These are phyloP conservation scores for Prunella fulvescens DNA, from an alignment of 2,113 vertebrate genomes.

Conservation along the genomic window DNA sequence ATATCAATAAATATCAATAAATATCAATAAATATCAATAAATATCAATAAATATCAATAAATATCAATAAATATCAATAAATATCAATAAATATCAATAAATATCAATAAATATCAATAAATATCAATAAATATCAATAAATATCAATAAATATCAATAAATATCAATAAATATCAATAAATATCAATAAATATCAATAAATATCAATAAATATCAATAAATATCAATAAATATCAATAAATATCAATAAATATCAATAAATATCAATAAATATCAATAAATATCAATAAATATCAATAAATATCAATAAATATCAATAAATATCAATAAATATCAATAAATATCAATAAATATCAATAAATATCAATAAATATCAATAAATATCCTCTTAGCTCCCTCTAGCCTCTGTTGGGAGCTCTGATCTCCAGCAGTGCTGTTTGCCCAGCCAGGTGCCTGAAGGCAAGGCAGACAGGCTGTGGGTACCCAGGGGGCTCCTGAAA, in stretches of 20 bases:
- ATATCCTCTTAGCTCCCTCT: not conserved
- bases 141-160: not conserved
- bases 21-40: not conserved
- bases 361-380: not conserved
- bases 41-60: not conserved
- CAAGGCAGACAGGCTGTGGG: not conserved
- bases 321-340: not conserved
- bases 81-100: not conserved
- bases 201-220: not conserved
- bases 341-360: not conserved
- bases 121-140: not conserved
- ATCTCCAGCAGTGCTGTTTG: rapidly evolving
- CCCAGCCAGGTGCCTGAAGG: not conserved
- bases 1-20: not conserved
- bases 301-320: not conserved
- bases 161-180: not conserved
- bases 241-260: not conserved
- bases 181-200: not conserved
- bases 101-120: not conserved
- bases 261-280: not conserved
- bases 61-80: not conserved
- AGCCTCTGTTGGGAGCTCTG: not conserved
- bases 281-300: not conserved
- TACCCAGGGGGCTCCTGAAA: not conserved
- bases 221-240: not conserved